Evolutionary conservation across 2,888 invertebrate genomes (phyloP).

Genomic region (Chrysolina haemoptera): DNA sequence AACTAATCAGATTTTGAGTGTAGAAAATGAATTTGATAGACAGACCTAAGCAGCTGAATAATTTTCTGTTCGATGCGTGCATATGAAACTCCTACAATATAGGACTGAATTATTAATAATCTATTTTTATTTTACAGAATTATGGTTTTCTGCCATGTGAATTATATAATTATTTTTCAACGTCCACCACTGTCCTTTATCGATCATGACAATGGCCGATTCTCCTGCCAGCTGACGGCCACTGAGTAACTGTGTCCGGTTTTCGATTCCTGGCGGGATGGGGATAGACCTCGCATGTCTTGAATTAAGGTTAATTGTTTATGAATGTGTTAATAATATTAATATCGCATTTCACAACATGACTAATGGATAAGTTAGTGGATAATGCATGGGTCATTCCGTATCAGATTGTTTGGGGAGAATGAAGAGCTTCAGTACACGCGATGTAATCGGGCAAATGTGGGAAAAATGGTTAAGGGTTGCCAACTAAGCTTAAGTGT

Average conservation of each 20-base stretch:
- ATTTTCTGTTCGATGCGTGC: no score
- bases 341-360: conserved; percentile 51
- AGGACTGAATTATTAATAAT: no score
- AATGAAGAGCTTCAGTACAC: conserved; percentile 43
- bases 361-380: conserved; percentile 50
- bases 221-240: conserved; percentile 62
- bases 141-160: no score
- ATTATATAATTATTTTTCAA: no score
- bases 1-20: no score
- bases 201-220: conserved; percentile 62
- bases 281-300: conserved; percentile 37
- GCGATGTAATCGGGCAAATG: conserved; percentile 41
- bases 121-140: no score
- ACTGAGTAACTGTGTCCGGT: conserved; percentile 56
- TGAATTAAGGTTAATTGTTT: conserved; percentile 46
- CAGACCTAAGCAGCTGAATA: no score
- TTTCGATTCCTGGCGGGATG: conserved; percentile 23
- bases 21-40: no score
- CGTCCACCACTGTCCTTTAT: conserved; percentile 55
- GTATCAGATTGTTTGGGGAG: conserved; percentile 43
- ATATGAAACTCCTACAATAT: no score
- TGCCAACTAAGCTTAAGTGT: neutral
- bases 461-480: conserved; percentile 32
- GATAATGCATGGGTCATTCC: conserved; percentile 45
- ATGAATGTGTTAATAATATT: conserved; percentile 52